A percentile compares a stretch with the other conserved stretches of the same genome.
These are phyloP conservation scores for Myotis pilosus DNA, from an alignment of 2,797 vertebrate species.

Conservation along the genomic window DNA sequence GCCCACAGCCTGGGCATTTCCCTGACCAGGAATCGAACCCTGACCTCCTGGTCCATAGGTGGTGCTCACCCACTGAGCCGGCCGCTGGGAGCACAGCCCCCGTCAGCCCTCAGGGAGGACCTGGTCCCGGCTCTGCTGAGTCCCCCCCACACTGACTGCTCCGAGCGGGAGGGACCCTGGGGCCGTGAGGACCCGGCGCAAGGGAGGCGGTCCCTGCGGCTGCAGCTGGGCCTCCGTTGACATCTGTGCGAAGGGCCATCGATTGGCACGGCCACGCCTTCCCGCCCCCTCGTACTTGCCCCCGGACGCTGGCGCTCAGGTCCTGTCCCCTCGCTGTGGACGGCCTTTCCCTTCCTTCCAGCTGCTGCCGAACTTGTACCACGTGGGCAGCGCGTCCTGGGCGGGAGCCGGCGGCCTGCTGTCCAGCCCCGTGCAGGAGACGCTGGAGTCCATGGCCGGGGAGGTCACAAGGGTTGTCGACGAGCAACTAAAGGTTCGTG, in stretches of 20 bases:
- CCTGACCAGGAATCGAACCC: too few species aligned
- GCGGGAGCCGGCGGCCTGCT: constrained; percentile 88
- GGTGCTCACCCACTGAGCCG: too few species aligned
- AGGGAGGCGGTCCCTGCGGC: background rate
- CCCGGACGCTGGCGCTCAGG: background rate
- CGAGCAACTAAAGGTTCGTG: constrained; percentile 93
- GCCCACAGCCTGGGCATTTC: too few species aligned
- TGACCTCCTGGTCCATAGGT: too few species aligned
- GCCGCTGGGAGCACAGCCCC: background rate
- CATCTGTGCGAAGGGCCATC: background rate
- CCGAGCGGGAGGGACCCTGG: background rate
- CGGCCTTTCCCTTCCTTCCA: constrained; percentile 71
- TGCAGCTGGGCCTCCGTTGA: background rate
- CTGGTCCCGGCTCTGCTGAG: background rate
- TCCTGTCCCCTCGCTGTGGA: background rate
- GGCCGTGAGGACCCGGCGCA: too few species aligned
- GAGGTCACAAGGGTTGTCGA: constrained; percentile 96
- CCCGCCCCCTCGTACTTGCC: too few species aligned
- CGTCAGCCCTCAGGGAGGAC: background rate
- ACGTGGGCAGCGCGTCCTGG: constrained; percentile 91
- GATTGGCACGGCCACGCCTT: background rate
- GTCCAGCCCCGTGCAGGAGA: constrained; percentile 94
- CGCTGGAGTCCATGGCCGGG: constrained; percentile 96
- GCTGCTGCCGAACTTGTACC: constrained; percentile 96
- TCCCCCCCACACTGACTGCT: background rate